Conservation (phyloP, 2,888 invertebrate species). For the Heliconius aoede region DNA sequence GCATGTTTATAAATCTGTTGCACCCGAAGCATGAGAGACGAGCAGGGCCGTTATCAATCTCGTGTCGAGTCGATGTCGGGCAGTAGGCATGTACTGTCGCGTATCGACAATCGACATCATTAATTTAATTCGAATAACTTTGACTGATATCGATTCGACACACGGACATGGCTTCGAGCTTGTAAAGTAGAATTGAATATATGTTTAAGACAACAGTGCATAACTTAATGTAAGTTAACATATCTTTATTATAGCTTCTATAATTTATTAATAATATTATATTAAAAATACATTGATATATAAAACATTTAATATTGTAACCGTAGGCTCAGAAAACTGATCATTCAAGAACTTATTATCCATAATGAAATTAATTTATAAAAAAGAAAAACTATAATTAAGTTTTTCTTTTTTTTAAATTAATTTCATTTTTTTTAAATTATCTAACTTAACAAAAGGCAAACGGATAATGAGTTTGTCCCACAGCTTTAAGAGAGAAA, state of each 20-base stretch:
- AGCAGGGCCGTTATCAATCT: constrained; percentile 47
- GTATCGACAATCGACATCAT: constrained; percentile 65
- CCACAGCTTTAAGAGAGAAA: constrained; percentile 28
- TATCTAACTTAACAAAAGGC: constrained; percentile 23
- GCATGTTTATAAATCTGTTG: constrained; percentile 37
- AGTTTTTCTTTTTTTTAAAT: too few relatives aligned
- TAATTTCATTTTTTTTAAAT: too few relatives aligned
- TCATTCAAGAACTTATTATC: too few relatives aligned
- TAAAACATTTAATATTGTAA: too few relatives aligned
- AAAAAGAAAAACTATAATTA: too few relatives aligned
- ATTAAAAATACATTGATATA: too few relatives aligned
- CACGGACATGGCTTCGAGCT: constrained; percentile 42
- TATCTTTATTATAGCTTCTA: background rate
- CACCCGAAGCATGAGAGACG: constrained; percentile 15
- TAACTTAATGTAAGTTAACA: background rate
- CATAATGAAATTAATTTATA: too few relatives aligned
- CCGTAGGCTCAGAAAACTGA: background rate
- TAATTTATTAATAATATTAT: too few relatives aligned
- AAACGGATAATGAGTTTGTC: constrained; percentile 39
- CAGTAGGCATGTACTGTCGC: constrained; percentile 60
- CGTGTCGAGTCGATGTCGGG: constrained; percentile 44
- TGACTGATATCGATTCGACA: constrained; percentile 50
- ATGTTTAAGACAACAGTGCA: background rate
- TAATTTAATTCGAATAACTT: constrained; percentile 58
- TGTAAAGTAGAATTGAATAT: constrained; percentile 31